A percentile compares a stretch with the other conserved stretches of the same genome.
Evolutionary conservation across 2,888 invertebrate species (phyloP).

Genomic region (Dryadula phaetusa): DNA sequence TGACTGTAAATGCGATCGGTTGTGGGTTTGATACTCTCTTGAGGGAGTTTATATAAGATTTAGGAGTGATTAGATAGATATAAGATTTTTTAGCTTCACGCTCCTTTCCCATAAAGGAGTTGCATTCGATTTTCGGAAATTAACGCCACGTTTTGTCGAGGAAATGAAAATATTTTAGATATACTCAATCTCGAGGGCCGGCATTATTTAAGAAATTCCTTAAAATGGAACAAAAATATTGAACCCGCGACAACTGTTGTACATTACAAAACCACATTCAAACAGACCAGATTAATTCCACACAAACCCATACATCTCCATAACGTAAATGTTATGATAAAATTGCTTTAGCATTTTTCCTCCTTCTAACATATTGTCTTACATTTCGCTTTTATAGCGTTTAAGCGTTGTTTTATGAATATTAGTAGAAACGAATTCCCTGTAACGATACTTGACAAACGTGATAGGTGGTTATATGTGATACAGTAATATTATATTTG

Average conservation of each 20-base stretch:
- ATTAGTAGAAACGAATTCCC: constrained; percentile 1
- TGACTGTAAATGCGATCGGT: too few species aligned
- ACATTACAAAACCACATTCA: background rate
- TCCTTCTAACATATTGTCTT: constrained; percentile 8
- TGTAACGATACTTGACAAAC: background rate
- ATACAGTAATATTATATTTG: background rate
- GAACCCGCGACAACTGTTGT: background rate
- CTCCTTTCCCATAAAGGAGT: too few species aligned
- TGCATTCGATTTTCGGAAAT: too few species aligned
- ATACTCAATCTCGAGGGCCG: too few species aligned
- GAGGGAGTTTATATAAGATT: too few species aligned
- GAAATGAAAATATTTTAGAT: too few species aligned
- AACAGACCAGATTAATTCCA: background rate
- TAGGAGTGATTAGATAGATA: too few species aligned
- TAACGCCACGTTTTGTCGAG: too few species aligned
- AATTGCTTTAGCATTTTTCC: background rate
- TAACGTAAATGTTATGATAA: constrained; percentile 7
- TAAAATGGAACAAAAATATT: background rate
- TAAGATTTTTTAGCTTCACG: background rate
- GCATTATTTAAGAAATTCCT: too few species aligned
- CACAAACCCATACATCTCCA: constrained; percentile 2
- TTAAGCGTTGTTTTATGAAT: constrained; percentile 7
- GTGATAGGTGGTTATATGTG: background rate
- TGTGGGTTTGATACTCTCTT: too few species aligned
- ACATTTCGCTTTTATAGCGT: background rate